These are phyloP conservation scores for Harmothoe impar DNA, from an alignment of 2,888 invertebrate species.

Conservation along the genomic window DNA sequence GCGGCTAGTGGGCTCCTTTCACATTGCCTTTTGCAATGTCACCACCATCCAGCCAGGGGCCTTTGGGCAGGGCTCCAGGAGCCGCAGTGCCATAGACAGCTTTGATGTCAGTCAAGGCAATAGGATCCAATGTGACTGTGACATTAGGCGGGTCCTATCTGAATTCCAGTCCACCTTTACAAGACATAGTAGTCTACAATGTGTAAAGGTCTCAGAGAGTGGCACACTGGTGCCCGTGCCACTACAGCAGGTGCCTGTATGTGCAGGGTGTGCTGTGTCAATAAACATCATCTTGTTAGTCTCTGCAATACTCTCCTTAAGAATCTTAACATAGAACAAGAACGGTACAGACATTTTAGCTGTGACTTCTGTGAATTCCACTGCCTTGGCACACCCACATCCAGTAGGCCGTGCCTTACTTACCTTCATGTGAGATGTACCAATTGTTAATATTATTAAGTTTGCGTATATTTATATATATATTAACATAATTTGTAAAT, in stretches of 20 bases:
- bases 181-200: background rate
- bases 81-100: constrained; percentile 15
- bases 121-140: constrained; percentile 22
- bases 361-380: constrained; percentile 20
- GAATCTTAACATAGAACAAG: background rate
- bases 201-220: constrained; percentile 26
- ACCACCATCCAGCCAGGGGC: constrained; percentile 28
- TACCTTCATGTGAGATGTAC: background rate
- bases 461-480: background rate
- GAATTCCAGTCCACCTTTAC: constrained; percentile 34
- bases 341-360: background rate
- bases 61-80: background rate
- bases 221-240: constrained; percentile 9
- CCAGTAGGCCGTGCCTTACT: constrained; percentile 1
- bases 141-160: background rate
- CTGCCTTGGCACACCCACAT: background rate
- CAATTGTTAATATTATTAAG: background rate
- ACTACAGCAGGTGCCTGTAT: background rate
- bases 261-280: background rate
- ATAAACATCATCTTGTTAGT: constrained; percentile 11
- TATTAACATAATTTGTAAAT: background rate
- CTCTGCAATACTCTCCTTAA: background rate
- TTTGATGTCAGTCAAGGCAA: constrained; percentile 36
- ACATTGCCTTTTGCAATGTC: constrained; percentile 43
- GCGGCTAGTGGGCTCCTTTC: background rate